Percentiles rank a stretch among this genome's conserved stretches.
Evolutionary conservation across 2,888 invertebrate genomes (phyloP).

Genomic region (Perizoma flavofasciatum): DNA sequence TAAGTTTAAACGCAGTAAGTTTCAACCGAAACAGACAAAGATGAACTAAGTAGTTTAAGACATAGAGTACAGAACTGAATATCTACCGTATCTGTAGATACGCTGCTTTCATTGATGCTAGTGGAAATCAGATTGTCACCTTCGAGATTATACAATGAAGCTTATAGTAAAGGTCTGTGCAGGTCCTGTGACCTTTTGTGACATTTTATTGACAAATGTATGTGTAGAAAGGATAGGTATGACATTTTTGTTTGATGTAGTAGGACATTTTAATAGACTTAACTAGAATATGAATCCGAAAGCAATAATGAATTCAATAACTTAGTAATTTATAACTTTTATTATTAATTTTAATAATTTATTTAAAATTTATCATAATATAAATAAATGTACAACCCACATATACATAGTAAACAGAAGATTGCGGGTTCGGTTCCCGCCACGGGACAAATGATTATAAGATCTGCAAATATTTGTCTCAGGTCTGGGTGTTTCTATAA

Average conservation of each 20-base stretch:
- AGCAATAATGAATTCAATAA: too few relatives aligned
- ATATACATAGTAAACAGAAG: too few relatives aligned
- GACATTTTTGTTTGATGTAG: neutral
- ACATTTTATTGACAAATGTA: neutral
- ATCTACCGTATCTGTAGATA: conserved; percentile 6
- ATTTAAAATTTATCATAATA: too few relatives aligned
- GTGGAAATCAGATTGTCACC: conserved; percentile 48
- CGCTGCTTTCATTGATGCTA: conserved; percentile 11
- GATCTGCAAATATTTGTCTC: neutral
- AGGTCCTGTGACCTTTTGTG: conserved; percentile 21
- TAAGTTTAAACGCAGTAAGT: conserved; percentile 6
- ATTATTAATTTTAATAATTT: too few relatives aligned
- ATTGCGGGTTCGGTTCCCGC: too few relatives aligned
- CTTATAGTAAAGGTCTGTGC: conserved; percentile 37
- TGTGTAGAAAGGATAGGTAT: too few relatives aligned
- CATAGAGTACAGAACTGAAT: conserved; percentile 11
- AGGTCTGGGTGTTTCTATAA: too few relatives aligned
- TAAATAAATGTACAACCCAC: too few relatives aligned
- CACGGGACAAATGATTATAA: neutral
- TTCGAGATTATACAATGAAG: conserved; percentile 47
- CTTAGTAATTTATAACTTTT: too few relatives aligned
- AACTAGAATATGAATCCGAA: too few relatives aligned
- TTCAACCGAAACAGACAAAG: neutral
- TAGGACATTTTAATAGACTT: conserved; percentile 15
- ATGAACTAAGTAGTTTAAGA: neutral